Conservation (phyloP, 2,888 invertebrate genomes). For the Apocheima hispidaria region DNA sequence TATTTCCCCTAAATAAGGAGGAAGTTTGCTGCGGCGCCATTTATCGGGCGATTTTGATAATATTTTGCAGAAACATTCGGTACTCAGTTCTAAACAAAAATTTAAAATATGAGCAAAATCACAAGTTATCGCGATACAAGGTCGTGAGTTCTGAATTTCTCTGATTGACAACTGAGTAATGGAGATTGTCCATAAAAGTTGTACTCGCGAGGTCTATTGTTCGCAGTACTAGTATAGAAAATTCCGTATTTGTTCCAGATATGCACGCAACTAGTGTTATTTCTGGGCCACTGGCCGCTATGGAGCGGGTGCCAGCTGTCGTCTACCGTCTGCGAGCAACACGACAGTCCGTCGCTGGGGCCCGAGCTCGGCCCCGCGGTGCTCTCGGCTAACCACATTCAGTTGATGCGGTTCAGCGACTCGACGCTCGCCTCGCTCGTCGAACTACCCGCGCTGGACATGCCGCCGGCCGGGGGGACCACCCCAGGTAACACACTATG, state of each 20-base stretch:
- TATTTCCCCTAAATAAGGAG: no score
- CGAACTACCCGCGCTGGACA: conserved; percentile 94
- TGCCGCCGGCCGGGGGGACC: conserved; percentile 82
- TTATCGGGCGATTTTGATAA: no score
- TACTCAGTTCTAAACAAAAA: no score
- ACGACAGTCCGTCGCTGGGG: conserved; percentile 90
- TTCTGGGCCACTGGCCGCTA: conserved; percentile 97
- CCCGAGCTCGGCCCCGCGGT: conserved; percentile 93
- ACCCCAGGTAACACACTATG: conserved; percentile 52
- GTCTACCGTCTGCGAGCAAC: conserved; percentile 96
- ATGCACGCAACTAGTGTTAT: conserved; percentile 95
- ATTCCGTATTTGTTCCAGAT: conserved; percentile 76
- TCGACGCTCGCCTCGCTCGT: conserved; percentile 94
- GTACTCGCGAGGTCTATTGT: no score
- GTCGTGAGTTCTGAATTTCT: no score
- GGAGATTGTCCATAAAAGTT: no score
- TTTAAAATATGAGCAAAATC: no score
- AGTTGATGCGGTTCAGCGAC: conserved; percentile 94
- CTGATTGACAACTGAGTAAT: no score
- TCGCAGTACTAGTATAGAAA: no score
- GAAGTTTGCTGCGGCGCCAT: no score
- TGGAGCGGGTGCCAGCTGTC: conserved; percentile 95
- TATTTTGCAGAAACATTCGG: no score
- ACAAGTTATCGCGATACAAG: no score
- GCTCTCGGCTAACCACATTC: conserved; percentile 93